Percentiles rank a stretch among this genome's conserved stretches.
These are phyloP conservation scores for Brachypalpus laphriformis DNA, from an alignment of 2,888 invertebrate genomes.

Conservation along the genomic window DNA sequence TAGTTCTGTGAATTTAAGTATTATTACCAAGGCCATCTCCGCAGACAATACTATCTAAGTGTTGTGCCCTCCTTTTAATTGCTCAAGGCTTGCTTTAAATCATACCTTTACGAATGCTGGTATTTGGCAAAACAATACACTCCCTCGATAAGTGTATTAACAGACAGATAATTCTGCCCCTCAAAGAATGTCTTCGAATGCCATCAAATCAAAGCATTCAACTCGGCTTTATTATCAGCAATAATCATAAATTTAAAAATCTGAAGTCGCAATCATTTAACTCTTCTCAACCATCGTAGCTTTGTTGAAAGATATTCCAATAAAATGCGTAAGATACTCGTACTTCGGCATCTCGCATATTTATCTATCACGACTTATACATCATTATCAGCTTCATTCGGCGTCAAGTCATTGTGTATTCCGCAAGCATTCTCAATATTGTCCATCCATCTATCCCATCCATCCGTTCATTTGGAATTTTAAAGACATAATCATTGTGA, in stretches of 20 bases:
- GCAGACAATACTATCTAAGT: too few species aligned
- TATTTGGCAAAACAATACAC: too few species aligned
- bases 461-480: conserved; percentile 73
- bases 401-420: conserved; percentile 63
- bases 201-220: background rate
- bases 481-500: conserved; percentile 73
- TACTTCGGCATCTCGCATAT: conserved; percentile 20
- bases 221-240: background rate
- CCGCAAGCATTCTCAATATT: conserved; percentile 59
- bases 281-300: background rate
- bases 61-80: too few species aligned
- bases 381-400: conserved; percentile 70
- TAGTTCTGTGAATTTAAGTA: too few species aligned
- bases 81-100: too few species aligned
- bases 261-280: conserved; percentile 2
- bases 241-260: background rate
- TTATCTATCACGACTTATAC: conserved; percentile 53
- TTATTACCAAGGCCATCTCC: too few species aligned
- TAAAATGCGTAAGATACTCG: conserved; percentile 15
- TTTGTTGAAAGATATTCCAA: background rate
- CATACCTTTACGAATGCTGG: too few species aligned
- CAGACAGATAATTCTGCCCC: too few species aligned
- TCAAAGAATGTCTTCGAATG: background rate
- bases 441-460: conserved; percentile 73
- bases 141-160: too few species aligned